Percentiles rank a stretch among this genome's conserved stretches.
phyloP scores from a whole-genome alignment of 2,113 vertebrate genomes.

The Lonchura striata region DNA sequence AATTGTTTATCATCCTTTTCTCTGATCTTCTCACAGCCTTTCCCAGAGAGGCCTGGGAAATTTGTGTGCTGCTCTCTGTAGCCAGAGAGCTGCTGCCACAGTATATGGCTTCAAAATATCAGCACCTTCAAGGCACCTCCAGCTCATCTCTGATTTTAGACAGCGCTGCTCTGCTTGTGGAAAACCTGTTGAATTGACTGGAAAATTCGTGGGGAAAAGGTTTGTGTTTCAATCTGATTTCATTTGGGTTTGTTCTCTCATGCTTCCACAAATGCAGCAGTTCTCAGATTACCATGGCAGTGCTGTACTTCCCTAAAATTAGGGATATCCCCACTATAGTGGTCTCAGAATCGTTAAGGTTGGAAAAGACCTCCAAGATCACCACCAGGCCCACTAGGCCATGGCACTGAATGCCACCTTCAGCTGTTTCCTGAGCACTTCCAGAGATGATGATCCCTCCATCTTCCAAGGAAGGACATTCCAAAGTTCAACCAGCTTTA shows the following conservation, averaged over 20 bases:
- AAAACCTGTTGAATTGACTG: neutral
- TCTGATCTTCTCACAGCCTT: no score
- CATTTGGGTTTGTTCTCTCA: neutral
- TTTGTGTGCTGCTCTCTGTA: no score
- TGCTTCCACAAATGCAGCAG: neutral
- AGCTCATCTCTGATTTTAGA: neutral
- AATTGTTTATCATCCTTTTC: no score
- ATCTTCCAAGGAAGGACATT: neutral
- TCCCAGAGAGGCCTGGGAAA: no score
- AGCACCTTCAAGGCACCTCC: neutral
- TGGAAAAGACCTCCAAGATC: neutral
- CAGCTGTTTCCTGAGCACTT: neutral
- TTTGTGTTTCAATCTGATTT: neutral
- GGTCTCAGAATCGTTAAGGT: neutral
- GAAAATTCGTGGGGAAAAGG: neutral
- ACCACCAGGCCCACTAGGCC: neutral
- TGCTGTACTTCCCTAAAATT: neutral
- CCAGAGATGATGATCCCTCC: neutral
- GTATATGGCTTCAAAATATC: neutral
- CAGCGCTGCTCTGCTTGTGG: neutral
- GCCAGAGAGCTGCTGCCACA: no score
- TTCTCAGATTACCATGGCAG: neutral
- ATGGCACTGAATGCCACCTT: neutral
- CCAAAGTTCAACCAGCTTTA: neutral
- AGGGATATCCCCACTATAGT: neutral